Evolutionary conservation across 2,888 invertebrate species (phyloP).

Genomic region (Plemyria rubiginata): DNA sequence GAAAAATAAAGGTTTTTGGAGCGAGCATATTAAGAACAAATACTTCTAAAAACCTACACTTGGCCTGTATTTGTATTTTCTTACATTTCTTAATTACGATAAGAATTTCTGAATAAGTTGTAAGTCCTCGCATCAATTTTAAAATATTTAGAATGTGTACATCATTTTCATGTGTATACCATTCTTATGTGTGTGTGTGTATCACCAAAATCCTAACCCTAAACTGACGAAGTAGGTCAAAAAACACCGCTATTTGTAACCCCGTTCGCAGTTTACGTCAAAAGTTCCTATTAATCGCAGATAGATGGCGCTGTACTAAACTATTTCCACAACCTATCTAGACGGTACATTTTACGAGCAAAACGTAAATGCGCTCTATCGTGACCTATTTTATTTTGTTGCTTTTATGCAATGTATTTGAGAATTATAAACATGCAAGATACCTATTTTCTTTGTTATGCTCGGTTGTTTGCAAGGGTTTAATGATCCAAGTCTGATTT

Average conservation of each 20-base stretch:
- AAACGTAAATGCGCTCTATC: constrained; percentile 60
- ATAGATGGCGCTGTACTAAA: constrained; percentile 76
- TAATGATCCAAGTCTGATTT: constrained; percentile 34
- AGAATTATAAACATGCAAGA: constrained; percentile 30
- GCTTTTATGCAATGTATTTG: constrained; percentile 41
- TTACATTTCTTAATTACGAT: too few relatives aligned
- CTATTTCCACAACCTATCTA: constrained; percentile 50
- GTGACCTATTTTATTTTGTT: constrained; percentile 58
- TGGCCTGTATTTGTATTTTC: too few relatives aligned
- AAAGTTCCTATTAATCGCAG: constrained; percentile 67
- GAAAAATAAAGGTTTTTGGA: too few relatives aligned
- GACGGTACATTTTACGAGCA: constrained; percentile 58
- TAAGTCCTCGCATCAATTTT: too few relatives aligned
- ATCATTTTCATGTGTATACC: background rate
- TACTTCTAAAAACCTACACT: too few relatives aligned
- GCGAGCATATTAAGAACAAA: too few relatives aligned
- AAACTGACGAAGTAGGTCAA: constrained; percentile 66
- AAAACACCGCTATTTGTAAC: constrained; percentile 67
- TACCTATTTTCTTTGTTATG: constrained; percentile 20
- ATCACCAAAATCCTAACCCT: constrained; percentile 51
- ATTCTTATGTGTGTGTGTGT: background rate
- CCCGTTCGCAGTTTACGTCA: constrained; percentile 64
- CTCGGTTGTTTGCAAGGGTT: constrained; percentile 29
- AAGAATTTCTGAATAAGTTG: too few relatives aligned
- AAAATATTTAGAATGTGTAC: too few relatives aligned